phyloP scores from a whole-genome alignment of 1,140 invertebrate genomes.

The Drosophila pandora region DNA sequence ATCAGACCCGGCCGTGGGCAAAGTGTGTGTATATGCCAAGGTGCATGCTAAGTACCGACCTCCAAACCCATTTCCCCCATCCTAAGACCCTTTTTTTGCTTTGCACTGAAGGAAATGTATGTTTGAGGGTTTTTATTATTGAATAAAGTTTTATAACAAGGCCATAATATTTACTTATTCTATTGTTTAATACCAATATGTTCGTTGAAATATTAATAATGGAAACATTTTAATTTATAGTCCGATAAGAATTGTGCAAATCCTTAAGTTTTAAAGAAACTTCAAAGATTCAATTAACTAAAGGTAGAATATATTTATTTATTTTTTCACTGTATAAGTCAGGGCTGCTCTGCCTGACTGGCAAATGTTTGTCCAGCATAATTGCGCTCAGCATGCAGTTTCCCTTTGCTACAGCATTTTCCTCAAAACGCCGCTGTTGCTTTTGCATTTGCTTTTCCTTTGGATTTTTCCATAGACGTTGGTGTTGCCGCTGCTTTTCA shows the following conservation, averaged over 20 bases:
- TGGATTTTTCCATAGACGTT: conserved; percentile 7
- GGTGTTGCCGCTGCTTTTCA: conserved; percentile 36
- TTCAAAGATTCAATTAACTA: no score
- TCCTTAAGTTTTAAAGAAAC: no score
- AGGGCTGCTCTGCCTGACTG: conserved; percentile 39
- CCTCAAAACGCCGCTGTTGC: conserved; percentile 19
- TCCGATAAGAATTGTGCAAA: no score
- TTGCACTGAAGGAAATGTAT: conserved; percentile 13
- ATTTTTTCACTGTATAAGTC: conserved; percentile 10
- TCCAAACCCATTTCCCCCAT: conserved; percentile 36
- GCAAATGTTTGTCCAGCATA: conserved; percentile 82
- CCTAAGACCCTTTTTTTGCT: neutral
- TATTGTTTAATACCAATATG: no score
- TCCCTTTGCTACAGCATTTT: conserved; percentile 40
- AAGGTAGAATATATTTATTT: neutral
- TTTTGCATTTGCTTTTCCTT: conserved; percentile 18
- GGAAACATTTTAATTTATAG: no score
- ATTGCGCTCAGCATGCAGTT: conserved; percentile 81
- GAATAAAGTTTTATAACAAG: no score
- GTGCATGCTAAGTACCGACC: conserved; percentile 74
- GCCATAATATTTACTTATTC: no score
- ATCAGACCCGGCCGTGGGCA: conserved; percentile 18
- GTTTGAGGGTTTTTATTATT: neutral
- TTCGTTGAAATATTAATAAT: no score
- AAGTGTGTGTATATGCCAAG: conserved; percentile 63